phyloP scores from a whole-genome alignment of 2,797 vertebrate genomes.

The Coccyzus lansbergi region DNA sequence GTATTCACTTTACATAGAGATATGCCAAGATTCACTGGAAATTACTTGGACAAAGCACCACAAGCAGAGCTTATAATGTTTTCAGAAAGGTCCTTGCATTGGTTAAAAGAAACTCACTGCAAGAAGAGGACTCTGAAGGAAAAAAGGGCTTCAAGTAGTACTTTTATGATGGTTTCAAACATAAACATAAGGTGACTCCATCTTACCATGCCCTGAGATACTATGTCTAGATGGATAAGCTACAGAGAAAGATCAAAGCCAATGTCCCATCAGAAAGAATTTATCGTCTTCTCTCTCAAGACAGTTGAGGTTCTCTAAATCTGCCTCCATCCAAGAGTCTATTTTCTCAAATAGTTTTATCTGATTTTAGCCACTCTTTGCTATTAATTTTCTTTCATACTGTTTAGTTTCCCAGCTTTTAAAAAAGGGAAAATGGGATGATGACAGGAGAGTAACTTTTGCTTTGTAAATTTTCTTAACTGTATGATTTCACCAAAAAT shows the following conservation, averaged over 20 bases:
- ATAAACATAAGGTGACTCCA: neutral
- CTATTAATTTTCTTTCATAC: neutral
- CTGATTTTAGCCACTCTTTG: neutral
- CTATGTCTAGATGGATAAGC: neutral
- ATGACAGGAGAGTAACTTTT: neutral
- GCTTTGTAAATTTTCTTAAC: neutral
- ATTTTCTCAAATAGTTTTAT: neutral
- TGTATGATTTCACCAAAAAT: neutral
- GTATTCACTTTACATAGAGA: neutral
- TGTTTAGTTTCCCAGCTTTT: neutral
- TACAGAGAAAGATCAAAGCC: neutral
- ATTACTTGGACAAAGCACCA: constrained; percentile 23
- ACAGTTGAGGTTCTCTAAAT: neutral
- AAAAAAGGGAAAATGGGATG: neutral
- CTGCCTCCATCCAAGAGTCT: neutral
- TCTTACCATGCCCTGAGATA: neutral
- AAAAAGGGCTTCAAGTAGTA: neutral
- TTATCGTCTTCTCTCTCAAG: neutral
- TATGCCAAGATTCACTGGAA: constrained; percentile 19
- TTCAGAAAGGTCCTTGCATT: constrained; percentile 2
- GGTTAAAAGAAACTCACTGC: neutral
- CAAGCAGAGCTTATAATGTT: neutral
- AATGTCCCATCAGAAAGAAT: neutral
- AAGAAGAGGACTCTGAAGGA: neutral
- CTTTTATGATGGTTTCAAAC: neutral